A percentile compares a stretch with the other conserved stretches of the same genome.
These are phyloP conservation scores for Drosophila atroscutellata DNA, from an alignment of 2,888 invertebrate genomes.

Conservation along the genomic window DNA sequence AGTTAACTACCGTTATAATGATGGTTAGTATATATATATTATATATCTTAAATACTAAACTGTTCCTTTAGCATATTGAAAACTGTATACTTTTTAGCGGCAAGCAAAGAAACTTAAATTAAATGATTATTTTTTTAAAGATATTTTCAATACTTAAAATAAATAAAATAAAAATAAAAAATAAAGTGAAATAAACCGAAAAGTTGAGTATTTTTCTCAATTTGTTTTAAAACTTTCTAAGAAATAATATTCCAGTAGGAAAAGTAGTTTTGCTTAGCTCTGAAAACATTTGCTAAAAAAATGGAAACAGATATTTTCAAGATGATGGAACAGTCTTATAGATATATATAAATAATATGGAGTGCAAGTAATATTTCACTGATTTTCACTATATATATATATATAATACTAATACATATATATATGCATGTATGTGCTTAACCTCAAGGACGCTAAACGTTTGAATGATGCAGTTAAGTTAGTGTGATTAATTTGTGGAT, in stretches of 20 bases:
- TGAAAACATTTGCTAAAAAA: neutral
- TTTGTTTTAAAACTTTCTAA: neutral
- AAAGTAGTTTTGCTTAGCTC: neutral
- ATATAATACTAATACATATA: neutral
- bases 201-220: neutral
- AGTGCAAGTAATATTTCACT: conserved; percentile 1
- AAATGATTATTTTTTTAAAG: neutral
- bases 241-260: neutral
- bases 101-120: conserved; percentile 8
- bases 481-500: conserved; percentile 3
- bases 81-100: conserved; percentile 6
- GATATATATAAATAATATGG: conserved; percentile 3
- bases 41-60: conserved; percentile 43
- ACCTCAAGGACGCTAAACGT: conserved; percentile 21
- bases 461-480: conserved; percentile 11
- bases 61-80: conserved; percentile 37
- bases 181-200: neutral
- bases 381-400: neutral
- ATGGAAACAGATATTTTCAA: neutral
- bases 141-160: neutral
- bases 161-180: neutral
- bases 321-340: conserved; percentile 23
- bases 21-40: conserved; percentile 13
- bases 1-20: conserved; percentile 22
- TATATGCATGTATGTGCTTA: conserved; percentile 1